Evolutionary conservation across 2,888 invertebrate genomes (phyloP).

Genomic region (Drosophila phalerata): DNA sequence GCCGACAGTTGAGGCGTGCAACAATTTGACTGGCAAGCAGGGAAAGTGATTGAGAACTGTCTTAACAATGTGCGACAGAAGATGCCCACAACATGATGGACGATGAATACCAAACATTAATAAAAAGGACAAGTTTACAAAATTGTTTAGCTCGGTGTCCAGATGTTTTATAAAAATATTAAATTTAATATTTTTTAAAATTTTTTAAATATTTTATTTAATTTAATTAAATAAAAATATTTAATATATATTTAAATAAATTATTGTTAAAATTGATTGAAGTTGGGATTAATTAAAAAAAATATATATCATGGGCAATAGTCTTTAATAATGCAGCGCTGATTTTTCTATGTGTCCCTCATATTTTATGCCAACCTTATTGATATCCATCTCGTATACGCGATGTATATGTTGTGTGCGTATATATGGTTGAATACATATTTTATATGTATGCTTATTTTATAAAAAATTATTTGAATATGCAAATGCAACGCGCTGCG

Average conservation of each 20-base stretch:
- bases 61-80: constrained; percentile 22
- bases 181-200: too few species aligned
- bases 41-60: constrained; percentile 45
- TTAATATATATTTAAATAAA: too few species aligned
- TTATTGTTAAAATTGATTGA: constrained; percentile 8
- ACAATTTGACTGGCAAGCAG: constrained; percentile 27
- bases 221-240: too few species aligned
- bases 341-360: constrained; percentile 51
- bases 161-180: constrained; percentile 19
- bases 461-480: constrained; percentile 73
- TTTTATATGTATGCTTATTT: constrained; percentile 42
- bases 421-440: constrained; percentile 11
- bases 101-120: neutral
- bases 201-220: too few species aligned
- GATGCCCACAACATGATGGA: constrained; percentile 35
- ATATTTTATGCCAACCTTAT: constrained; percentile 40
- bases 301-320: constrained; percentile 25
- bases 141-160: neutral
- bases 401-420: neutral
- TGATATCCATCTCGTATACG: constrained; percentile 20
- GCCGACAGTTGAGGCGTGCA: constrained; percentile 39
- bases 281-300: constrained; percentile 51
- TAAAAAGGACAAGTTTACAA: neutral
- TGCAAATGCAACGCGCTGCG: constrained; percentile 67
- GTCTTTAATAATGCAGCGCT: constrained; percentile 44